Evolutionary conservation across 2,888 invertebrate genomes (phyloP), one percentile per base, ranked within the genome.

Genomic region (Ormyrus thymus): DNA sequence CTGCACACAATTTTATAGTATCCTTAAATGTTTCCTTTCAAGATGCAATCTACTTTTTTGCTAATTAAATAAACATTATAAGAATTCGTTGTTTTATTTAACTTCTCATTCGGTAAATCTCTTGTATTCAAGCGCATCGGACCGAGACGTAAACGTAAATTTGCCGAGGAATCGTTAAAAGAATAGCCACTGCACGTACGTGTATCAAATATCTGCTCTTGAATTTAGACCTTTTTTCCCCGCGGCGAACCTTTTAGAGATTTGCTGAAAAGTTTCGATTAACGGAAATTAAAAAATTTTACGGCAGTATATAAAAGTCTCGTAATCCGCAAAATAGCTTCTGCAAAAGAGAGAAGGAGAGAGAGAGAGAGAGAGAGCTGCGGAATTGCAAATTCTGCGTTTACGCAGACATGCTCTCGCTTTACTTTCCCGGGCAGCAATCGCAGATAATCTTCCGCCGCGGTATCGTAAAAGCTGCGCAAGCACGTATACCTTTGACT

Each of bases 391-490:
- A 29, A 29, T 29, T 29, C 29, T 29, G 29, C 29, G 29, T 29
- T 29, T 29, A 29, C 29, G 29, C 29, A 29, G 29, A 29, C 29
- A 4, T 29, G 29, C 29, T 29, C 29, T 29, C 29, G 29, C 29
- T 29, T 29, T 29, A 29, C 4, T 29, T 29, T 29, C 29, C 29
- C 29, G 29, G 29, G 53, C 61, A 15, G 53, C 45, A 53, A 61
- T 71, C 61, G 53, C 13, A 62, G 71, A 71, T 74, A 58, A 65
- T 74, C 74, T 65, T 74, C 65, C 62, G 72, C 62, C 11, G 6
- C 62, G 72, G 64, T 72, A 72, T 62, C 72, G 72, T 55, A 72
- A 64, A 64, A 72, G 43, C 15, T 11, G 9, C 2, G 46, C 72
- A 5, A 10, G 13, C 13, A 50, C 11, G 7, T 11, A 53, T 43